Conservation (phyloP, 2,113 vertebrate species). For the Tetrax tetrax region DNA sequence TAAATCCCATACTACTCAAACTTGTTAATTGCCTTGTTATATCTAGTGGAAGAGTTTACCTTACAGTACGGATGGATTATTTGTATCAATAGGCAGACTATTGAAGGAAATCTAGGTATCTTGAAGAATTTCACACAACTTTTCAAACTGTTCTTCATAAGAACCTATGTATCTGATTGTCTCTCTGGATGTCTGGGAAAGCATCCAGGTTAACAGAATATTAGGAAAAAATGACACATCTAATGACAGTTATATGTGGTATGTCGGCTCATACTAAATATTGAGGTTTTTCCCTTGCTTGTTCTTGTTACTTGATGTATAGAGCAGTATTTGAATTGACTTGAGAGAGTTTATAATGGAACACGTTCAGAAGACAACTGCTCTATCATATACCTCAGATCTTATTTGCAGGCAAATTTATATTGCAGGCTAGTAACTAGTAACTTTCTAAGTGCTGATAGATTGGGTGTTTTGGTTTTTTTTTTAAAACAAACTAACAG, state of each 20-base stretch:
- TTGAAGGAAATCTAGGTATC: background rate
- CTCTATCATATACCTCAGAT: background rate
- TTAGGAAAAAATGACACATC: background rate
- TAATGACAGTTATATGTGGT: background rate
- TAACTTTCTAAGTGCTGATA: background rate
- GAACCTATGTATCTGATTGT: background rate
- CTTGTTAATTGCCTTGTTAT: background rate
- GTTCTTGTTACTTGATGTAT: background rate
- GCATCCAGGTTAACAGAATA: background rate
- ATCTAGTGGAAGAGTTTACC: background rate
- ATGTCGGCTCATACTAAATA: background rate
- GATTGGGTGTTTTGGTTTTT: rapidly evolving
- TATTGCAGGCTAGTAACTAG: background rate
- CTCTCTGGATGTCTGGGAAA: background rate
- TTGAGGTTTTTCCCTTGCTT: background rate
- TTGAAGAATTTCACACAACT: background rate
- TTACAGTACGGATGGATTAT: background rate
- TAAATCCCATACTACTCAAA: background rate
- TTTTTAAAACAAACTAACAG: background rate
- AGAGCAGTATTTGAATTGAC: background rate
- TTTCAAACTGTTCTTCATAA: background rate
- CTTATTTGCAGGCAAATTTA: background rate
- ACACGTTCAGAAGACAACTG: background rate
- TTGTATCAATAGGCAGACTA: background rate
- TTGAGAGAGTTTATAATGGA: background rate